Conservation (phyloP, 1,140 invertebrate species). For the Drosophila busckii region DNA sequence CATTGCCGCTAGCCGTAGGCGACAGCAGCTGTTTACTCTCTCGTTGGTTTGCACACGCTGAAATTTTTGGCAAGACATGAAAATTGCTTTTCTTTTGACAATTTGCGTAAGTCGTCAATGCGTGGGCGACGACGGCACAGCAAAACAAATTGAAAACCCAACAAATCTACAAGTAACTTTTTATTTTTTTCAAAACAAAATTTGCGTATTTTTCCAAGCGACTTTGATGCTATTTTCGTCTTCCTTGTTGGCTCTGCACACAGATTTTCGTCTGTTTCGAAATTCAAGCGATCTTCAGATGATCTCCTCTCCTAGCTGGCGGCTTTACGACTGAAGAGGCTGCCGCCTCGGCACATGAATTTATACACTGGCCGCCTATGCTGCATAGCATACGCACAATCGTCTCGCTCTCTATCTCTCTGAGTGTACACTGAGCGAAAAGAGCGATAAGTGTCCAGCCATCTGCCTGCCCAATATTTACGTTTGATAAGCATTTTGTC, state of each 20-base stretch:
- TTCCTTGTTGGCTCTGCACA: neutral
- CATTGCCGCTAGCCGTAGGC: constrained; percentile 41
- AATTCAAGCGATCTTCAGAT: constrained; percentile 10
- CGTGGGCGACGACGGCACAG: neutral
- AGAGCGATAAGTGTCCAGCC: too few species aligned
- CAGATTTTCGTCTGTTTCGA: too few species aligned
- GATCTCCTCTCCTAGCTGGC: constrained; percentile 36
- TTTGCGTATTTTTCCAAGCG: constrained; percentile 8
- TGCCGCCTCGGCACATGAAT: constrained; percentile 13
- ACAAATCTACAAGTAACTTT: constrained; percentile 25
- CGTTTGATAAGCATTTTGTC: neutral
- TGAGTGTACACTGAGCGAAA: constrained; percentile 7
- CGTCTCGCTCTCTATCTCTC: constrained; percentile 6
- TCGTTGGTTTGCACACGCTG: constrained; percentile 32
- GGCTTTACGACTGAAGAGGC: constrained; percentile 44
- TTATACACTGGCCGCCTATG: constrained; percentile 37
- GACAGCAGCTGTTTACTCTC: constrained; percentile 51
- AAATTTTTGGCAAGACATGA: constrained; percentile 70
- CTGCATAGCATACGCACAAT: constrained; percentile 32
- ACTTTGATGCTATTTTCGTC: constrained; percentile 50
- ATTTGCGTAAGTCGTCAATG: constrained; percentile 32
- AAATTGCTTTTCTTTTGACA: constrained; percentile 49
- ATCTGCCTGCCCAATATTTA: neutral
- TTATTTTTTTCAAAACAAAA: constrained; percentile 31
- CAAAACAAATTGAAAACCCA: constrained; percentile 14